Conservation (phyloP, 2,797 vertebrate species). For the Diplodus puntazzo region DNA sequence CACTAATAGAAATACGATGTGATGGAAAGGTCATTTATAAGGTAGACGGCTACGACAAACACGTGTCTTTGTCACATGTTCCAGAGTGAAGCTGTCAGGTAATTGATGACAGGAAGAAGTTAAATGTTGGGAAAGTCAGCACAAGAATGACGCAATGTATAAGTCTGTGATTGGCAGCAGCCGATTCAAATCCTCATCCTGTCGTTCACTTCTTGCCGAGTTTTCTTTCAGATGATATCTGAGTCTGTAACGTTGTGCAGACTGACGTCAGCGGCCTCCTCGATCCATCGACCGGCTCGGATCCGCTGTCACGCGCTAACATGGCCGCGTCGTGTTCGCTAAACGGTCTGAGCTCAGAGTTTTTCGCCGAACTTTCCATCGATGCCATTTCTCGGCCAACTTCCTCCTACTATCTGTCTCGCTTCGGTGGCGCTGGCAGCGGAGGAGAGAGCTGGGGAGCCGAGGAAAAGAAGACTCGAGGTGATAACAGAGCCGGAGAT, state of each 20-base stretch:
- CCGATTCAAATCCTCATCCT: background rate
- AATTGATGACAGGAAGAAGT: too few relatives aligned
- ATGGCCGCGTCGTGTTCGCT: background rate
- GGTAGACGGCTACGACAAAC: too few relatives aligned
- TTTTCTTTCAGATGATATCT: conserved; percentile 12
- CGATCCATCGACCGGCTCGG: conserved; percentile 9
- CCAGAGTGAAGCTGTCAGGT: too few relatives aligned
- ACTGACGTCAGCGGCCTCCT: background rate
- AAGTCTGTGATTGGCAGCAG: background rate
- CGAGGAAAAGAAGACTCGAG: conserved; percentile 37
- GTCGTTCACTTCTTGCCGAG: background rate
- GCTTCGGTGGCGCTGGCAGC: conserved; percentile 49
- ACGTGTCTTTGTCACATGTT: too few relatives aligned
- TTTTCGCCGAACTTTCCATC: conserved; percentile 40
- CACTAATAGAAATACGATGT: too few relatives aligned
- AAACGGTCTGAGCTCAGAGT: conserved; percentile 34
- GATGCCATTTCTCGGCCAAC: conserved; percentile 59
- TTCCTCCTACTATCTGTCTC: conserved; percentile 66
- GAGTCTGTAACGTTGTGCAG: background rate
- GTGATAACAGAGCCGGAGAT: conserved; percentile 68
- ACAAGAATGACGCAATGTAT: background rate
- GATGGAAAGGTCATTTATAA: too few relatives aligned
- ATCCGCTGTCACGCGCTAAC: background rate
- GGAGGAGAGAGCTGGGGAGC: conserved; percentile 44
- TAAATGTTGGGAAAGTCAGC: background rate